Evolutionary conservation across 2,797 vertebrate genomes (phyloP).

Genomic region (Acrossocheilus fasciatus): DNA sequence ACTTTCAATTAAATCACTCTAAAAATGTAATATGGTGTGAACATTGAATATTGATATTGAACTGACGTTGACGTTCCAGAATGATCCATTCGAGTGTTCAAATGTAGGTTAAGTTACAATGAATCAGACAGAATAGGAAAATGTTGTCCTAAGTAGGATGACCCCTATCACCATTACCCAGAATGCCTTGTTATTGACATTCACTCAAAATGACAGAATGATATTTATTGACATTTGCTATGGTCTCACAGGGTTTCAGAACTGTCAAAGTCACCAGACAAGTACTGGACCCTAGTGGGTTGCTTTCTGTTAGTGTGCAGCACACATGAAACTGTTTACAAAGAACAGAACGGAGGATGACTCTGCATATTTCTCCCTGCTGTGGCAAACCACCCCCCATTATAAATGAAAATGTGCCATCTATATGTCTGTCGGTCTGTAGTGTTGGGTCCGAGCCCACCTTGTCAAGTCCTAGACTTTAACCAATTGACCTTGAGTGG

Average conservation of each 20-base stretch:
- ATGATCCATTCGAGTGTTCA: not conserved
- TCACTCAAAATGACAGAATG: conserved; percentile 31
- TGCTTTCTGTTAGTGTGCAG: conserved; percentile 5
- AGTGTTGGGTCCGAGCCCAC: not conserved
- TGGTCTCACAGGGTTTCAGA: conserved; percentile 10
- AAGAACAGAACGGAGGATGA: not conserved
- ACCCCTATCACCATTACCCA: conserved; percentile 4
- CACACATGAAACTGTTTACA: not conserved
- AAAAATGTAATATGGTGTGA: not conserved
- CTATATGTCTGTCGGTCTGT: not conserved
- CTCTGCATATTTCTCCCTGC: not conserved
- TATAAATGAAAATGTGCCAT: not conserved
- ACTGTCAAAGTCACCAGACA: conserved; percentile 30
- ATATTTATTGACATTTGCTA: conserved; percentile 39
- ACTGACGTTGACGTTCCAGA: not conserved
- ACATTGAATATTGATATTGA: not conserved
- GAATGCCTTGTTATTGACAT: conserved; percentile 32
- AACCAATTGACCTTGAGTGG: not conserved
- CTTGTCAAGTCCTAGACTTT: not conserved
- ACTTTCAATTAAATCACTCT: too few species aligned
- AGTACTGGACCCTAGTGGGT: not conserved
- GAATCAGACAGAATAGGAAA: not conserved
- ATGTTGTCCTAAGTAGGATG: not conserved
- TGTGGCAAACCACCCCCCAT: not conserved
- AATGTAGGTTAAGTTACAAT: not conserved